phyloP scores from a whole-genome alignment of 2,888 invertebrate genomes.

The Trachelus troglodyta region DNA sequence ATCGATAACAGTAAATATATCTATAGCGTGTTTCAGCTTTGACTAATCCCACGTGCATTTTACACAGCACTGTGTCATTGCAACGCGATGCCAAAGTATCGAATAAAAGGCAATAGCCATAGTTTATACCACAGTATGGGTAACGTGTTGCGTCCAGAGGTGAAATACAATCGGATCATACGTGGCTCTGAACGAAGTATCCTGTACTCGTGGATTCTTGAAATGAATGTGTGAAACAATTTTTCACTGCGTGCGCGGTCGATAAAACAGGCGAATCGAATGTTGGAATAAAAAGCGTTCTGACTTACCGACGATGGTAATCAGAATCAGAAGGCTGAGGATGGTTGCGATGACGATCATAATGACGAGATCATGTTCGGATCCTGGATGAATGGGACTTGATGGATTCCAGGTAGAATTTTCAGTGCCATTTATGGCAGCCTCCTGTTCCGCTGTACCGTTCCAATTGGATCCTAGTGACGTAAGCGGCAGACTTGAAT shows the following conservation, averaged over 20 bases:
- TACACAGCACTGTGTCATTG: background rate
- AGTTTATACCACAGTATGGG: background rate
- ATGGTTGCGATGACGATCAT: constrained; percentile 44
- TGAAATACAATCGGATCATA: background rate
- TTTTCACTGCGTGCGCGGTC: background rate
- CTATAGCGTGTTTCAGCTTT: background rate
- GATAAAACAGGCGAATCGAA: background rate
- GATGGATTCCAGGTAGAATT: constrained; percentile 28
- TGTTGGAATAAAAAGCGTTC: background rate
- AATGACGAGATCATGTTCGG: constrained; percentile 41
- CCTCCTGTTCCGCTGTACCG: constrained; percentile 37
- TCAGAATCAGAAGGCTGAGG: constrained; percentile 48
- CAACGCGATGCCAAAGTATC: background rate
- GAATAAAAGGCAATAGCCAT: background rate
- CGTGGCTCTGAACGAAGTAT: background rate
- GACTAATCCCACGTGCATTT: background rate
- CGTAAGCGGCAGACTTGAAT: constrained; percentile 39
- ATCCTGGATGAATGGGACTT: background rate
- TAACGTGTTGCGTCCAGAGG: background rate
- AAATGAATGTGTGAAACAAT: background rate
- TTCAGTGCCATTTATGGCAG: constrained; percentile 37
- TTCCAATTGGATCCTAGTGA: constrained; percentile 35
- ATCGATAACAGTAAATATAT: background rate
- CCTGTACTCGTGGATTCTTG: background rate
- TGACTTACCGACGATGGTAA: constrained; percentile 51